Percentiles rank a stretch among this genome's conserved stretches.
Conservation (phyloP, 1,140 invertebrate species). For the Rhyzopertha dominica region DNA sequence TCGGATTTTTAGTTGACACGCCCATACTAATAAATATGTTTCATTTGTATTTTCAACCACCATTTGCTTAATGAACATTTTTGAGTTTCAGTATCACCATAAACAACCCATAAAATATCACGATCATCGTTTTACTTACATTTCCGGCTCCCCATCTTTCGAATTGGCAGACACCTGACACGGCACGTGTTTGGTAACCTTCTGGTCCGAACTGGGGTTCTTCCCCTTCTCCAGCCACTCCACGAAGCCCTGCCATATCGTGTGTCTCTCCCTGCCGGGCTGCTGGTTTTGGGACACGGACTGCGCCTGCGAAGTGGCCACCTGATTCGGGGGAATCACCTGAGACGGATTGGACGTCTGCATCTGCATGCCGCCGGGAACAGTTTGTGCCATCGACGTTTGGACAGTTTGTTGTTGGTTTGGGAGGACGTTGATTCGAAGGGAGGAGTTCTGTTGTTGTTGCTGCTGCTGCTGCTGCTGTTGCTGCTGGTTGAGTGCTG, state of each 20-base stretch:
- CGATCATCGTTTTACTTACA: slow-evolving; percentile 59
- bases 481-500: slow-evolving; percentile 48
- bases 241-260: slow-evolving; percentile 80
- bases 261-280: slow-evolving; percentile 54
- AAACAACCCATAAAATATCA: too few relatives aligned
- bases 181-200: slow-evolving; percentile 75
- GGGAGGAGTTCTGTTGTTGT: slow-evolving; percentile 21
- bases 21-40: too few relatives aligned
- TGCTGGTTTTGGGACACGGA: slow-evolving; percentile 24
- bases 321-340: slow-evolving; percentile 20
- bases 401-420: slow-evolving; percentile 24
- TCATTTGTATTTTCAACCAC: too few relatives aligned
- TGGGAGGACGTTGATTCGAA: too few relatives aligned
- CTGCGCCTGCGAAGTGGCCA: slow-evolving; percentile 17
- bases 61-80: too few relatives aligned
- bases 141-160: slow-evolving; percentile 78
- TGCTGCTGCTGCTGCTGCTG: slow-evolving; percentile 33
- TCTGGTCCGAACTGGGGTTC: slow-evolving; percentile 62
- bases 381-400: slow-evolving; percentile 23
- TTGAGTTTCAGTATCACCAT: too few relatives aligned
- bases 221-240: slow-evolving; percentile 90
- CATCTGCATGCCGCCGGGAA: slow-evolving; percentile 10
- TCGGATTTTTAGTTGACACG: too few relatives aligned
- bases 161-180: slow-evolving; percentile 75
- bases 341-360: slow-evolving; percentile 15